Evolutionary conservation across 2,888 invertebrate genomes (phyloP).

Genomic region (Lycophotia porphyrea): DNA sequence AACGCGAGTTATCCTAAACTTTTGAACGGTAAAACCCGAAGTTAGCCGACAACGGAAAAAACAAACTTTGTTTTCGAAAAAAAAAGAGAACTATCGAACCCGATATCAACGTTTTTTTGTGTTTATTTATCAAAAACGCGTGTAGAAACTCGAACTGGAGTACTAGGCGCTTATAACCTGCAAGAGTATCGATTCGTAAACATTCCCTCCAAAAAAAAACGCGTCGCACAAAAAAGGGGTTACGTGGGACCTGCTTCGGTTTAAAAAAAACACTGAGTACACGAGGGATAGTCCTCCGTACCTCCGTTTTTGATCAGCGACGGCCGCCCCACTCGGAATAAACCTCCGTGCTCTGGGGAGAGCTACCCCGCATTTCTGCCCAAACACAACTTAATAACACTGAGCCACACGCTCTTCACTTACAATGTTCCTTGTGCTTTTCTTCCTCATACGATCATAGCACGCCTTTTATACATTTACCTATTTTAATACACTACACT

Average conservation of each 20-base stretch:
- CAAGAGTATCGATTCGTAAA: conserved; percentile 82
- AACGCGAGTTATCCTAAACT: conserved; percentile 33
- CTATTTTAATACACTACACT: conserved; percentile 89
- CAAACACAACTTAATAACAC: conserved; percentile 85
- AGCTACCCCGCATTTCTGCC: conserved; percentile 85
- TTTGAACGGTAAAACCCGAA: conserved; percentile 41
- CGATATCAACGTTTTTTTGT: conserved; percentile 53
- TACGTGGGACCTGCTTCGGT: conserved; percentile 84
- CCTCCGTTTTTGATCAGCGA: conserved; percentile 86
- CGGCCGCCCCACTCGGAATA: conserved; percentile 85
- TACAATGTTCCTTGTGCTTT: conserved; percentile 89
- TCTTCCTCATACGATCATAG: conserved; percentile 91
- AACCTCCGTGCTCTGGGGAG: conserved; percentile 83
- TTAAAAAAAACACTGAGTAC: conserved; percentile 84
- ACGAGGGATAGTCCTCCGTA: conserved; percentile 89
- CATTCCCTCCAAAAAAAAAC: conserved; percentile 87
- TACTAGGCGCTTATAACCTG: conserved; percentile 84
- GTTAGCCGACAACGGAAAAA: conserved; percentile 58
- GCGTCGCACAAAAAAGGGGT: conserved; percentile 86
- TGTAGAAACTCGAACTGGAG: conserved; percentile 64
- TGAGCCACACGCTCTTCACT: conserved; percentile 83
- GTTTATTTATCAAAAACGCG: conserved; percentile 70
- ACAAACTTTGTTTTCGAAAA: conserved; percentile 57
- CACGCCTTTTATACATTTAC: conserved; percentile 89
- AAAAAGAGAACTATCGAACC: conserved; percentile 43